These are phyloP conservation scores for Venusia cambrica DNA, from an alignment of 2,888 invertebrate species.

Conservation along the genomic window DNA sequence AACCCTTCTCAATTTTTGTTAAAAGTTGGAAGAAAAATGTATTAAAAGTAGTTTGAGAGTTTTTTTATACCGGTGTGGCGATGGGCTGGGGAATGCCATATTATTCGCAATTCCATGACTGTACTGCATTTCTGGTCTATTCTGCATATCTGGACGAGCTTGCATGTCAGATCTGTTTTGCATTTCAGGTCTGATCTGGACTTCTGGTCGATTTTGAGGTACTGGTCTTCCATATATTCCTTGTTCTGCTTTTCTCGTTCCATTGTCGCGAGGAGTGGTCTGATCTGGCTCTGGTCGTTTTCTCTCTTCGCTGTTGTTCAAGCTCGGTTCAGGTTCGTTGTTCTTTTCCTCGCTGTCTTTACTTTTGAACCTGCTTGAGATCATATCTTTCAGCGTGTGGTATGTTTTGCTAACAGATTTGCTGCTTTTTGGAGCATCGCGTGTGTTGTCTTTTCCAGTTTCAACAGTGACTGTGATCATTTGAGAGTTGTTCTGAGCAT, in stretches of 20 bases:
- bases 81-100: slow-evolving; percentile 70
- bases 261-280: slow-evolving; percentile 65
- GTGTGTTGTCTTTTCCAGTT: slow-evolving; percentile 79
- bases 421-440: slow-evolving; percentile 78
- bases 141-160: slow-evolving; percentile 37
- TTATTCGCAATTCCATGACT: slow-evolving; percentile 62
- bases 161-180: slow-evolving; percentile 14
- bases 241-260: slow-evolving; percentile 78
- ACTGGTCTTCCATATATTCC: slow-evolving; percentile 83
- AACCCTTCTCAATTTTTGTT: too few relatives aligned
- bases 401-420: slow-evolving; percentile 90
- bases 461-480: slow-evolving; percentile 82
- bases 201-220: slow-evolving; percentile 72
- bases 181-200: slow-evolving; percentile 37
- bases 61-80: slow-evolving; percentile 61
- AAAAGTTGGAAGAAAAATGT: not conserved
- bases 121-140: slow-evolving; percentile 55
- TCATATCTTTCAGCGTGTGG: slow-evolving; percentile 91
- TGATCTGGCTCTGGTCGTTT: slow-evolving; percentile 67
- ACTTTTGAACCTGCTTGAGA: slow-evolving; percentile 88
- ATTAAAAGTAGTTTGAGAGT: not conserved
- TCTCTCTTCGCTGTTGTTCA: slow-evolving; percentile 84
- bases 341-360: slow-evolving; percentile 79
- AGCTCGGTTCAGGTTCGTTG: slow-evolving; percentile 71
- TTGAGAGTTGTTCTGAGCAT: slow-evolving; percentile 71